phyloP scores from a whole-genome alignment of 2,113 vertebrate species.

The Odocoileus hemionus region DNA sequence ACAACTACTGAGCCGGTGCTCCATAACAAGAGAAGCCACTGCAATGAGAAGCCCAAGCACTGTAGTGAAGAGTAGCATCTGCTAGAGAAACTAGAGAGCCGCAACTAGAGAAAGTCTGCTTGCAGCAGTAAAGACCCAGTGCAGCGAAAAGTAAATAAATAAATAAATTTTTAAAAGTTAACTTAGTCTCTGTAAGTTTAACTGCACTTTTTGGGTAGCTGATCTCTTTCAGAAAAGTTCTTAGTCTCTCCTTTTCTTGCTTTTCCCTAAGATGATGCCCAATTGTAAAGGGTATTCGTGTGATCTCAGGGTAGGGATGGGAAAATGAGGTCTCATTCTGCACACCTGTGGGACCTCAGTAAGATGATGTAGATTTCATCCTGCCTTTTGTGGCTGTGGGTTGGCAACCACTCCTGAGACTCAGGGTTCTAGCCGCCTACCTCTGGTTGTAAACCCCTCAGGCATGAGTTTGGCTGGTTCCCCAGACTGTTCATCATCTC shows the following conservation, averaged over 20 bases:
- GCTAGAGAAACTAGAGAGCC: neutral
- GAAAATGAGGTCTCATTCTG: neutral
- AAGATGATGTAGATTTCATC: neutral
- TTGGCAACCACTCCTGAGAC: neutral
- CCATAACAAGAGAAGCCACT: neutral
- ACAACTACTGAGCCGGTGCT: neutral
- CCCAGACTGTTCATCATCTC: neutral
- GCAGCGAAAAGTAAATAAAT: neutral
- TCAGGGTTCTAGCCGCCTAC: neutral
- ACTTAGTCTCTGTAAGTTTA: neutral
- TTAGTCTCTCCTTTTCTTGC: neutral
- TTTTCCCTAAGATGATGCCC: neutral
- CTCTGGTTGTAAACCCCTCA: neutral
- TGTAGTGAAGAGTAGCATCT: neutral
- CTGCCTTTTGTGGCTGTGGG: neutral
- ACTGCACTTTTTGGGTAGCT: neutral
- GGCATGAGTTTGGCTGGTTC: neutral
- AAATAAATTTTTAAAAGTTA: neutral
- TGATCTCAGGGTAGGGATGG: neutral
- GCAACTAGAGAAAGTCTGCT: neutral
- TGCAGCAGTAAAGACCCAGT: neutral
- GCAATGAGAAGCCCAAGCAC: neutral
- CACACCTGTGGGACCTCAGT: neutral
- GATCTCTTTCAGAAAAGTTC: neutral
- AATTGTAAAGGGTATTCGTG: neutral